phyloP scores from a whole-genome alignment of 2,797 vertebrate genomes.

The Macropus fuliginosus region DNA sequence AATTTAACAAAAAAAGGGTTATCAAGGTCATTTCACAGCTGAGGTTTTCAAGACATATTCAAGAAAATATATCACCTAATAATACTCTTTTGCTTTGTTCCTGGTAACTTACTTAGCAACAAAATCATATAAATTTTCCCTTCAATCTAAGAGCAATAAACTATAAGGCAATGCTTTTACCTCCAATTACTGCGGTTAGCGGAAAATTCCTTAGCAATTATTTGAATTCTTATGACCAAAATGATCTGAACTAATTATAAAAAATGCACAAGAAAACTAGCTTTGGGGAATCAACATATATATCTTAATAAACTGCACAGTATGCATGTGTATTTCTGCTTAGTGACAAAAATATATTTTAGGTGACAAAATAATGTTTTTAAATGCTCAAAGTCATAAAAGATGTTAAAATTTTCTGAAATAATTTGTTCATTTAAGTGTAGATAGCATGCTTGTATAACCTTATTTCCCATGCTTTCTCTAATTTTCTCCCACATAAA shows the following conservation, averaged over 20 bases:
- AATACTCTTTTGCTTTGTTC: too few relatives aligned
- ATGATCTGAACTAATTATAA: neutral
- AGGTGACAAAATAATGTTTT: neutral
- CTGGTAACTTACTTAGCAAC: neutral
- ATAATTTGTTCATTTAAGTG: too few relatives aligned
- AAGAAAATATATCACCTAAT: neutral
- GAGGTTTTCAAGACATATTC: neutral
- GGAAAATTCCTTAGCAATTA: neutral
- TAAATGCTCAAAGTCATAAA: neutral
- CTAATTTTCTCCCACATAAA: too few relatives aligned
- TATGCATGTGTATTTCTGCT: neutral
- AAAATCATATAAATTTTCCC: neutral
- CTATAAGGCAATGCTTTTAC: neutral
- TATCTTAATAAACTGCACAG: neutral
- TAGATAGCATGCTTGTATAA: too few relatives aligned
- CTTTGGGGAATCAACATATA: neutral
- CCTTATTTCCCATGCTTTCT: too few relatives aligned
- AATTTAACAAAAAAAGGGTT: neutral
- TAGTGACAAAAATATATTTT: neutral
- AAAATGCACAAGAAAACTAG: neutral
- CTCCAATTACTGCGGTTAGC: neutral
- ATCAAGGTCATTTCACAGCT: neutral
- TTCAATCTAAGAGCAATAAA: neutral
- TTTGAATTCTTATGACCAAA: neutral
- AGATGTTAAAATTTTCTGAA: too few relatives aligned